Evolutionary conservation across 2,113 vertebrate species (phyloP), one percentile per base, ranked within the genome.

Genomic region (Gymnocephalus cernua): DNA sequence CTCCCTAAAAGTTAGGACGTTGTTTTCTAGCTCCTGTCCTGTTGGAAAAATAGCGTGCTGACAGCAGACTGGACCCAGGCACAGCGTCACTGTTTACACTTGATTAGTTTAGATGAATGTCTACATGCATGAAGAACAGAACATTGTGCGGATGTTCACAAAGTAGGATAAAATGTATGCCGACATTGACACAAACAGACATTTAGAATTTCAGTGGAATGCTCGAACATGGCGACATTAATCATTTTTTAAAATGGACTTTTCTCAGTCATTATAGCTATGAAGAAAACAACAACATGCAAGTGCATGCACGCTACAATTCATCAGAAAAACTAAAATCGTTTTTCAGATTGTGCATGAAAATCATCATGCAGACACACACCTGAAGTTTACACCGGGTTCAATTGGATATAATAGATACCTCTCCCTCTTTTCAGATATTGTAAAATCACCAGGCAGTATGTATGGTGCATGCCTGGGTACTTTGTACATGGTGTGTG

Each of bases 41-140:
- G 82, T 18, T 50, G 66, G 51, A 67, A 45, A 25, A 41, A 48
- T 19, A 14, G 6, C 61, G 56, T 56, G 50, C 27, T 2, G 15
- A 74, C 41, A 35, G 19, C 38, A 82, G 67, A 71, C 63, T 11
- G 47, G 35, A 68, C 25, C 54, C 58, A 63, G 86, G 74, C 62
- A 48, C 51, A 19, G 47, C 18, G 2, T 72, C 56, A 73, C 70
- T 67, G 83, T 88, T 91, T 87, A 88, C 91, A 92, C 58, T 53
- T 9, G 29, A 67, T 77, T 86, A 81, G 74, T 64, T 80, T 83
- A 85, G 79, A 74, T 86, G 64, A 88, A 77, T 82, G 86, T 92
- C 90, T 85, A 85, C 82, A 74, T 89, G 91, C 93, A 93, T 91
- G 91, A 88, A 75, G 56, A 91, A 85, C 65, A 83, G 79, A 66